A percentile compares a stretch with the other conserved stretches of the same genome.
phyloP scores from a whole-genome alignment of 1,140 invertebrate species.

The Lethrus apterus region DNA sequence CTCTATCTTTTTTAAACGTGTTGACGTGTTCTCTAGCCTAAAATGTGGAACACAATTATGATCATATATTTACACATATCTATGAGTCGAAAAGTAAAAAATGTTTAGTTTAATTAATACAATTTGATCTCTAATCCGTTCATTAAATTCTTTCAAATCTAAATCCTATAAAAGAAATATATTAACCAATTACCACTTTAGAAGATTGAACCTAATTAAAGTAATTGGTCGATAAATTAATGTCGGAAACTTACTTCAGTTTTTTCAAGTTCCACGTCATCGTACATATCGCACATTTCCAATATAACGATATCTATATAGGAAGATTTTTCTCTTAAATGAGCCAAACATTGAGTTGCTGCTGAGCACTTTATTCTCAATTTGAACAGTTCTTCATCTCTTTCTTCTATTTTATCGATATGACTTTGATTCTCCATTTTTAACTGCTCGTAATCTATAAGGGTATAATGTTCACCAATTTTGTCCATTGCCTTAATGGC shows the following conservation, averaged over 20 bases:
- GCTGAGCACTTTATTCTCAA: slow-evolving; percentile 29
- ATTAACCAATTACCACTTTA: neutral
- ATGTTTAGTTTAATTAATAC: no score
- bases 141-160: neutral
- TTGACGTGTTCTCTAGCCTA: slow-evolving; percentile 10
- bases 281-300: slow-evolving; percentile 9
- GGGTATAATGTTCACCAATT: slow-evolving; percentile 25
- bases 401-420: slow-evolving; percentile 38
- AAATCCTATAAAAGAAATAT: neutral
- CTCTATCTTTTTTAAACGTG: slow-evolving; percentile 11
- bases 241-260: slow-evolving; percentile 16
- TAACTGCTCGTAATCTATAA: slow-evolving; percentile 35
- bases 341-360: slow-evolving; percentile 34
- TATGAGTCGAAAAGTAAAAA: no score
- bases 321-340: slow-evolving; percentile 34
- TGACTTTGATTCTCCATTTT: slow-evolving; percentile 36
- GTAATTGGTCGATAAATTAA: neutral
- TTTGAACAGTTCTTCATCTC: slow-evolving; percentile 32
- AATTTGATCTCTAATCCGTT: neutral
- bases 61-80: no score
- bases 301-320: slow-evolving; percentile 9
- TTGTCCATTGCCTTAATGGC: slow-evolving; percentile 23
- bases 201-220: neutral
- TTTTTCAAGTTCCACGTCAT: slow-evolving; percentile 15
- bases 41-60: no score